phyloP scores from a whole-genome alignment of 2,888 invertebrate species.

The Aporophyla nigra region DNA sequence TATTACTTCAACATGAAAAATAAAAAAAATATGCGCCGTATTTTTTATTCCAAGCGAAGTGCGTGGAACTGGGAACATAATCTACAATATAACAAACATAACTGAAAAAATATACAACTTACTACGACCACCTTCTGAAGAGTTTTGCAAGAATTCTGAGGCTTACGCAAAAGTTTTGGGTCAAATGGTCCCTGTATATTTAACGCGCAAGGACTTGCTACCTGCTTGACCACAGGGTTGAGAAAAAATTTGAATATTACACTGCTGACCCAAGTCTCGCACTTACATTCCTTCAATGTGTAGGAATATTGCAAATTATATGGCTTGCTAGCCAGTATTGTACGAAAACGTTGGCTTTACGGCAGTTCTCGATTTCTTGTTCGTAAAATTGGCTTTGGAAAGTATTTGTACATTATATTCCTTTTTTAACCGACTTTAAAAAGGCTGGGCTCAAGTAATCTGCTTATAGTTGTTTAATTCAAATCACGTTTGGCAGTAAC shows the following conservation, averaged over 20 bases:
- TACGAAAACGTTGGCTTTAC: not conserved
- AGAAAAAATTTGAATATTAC: constrained; percentile 23
- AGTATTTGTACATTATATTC: too few species aligned
- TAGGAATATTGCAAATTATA: constrained; percentile 17
- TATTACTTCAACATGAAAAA: too few species aligned
- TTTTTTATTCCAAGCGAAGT: constrained; percentile 25
- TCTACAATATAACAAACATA: not conserved
- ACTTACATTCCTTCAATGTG: constrained; percentile 3
- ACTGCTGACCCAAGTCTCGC: not conserved
- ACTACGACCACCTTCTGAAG: constrained; percentile 25
- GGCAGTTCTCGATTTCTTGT: not conserved
- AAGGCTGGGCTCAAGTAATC: too few species aligned
- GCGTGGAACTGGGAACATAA: constrained; percentile 19
- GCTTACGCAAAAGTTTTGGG: constrained; percentile 58
- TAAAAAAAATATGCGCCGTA: not conserved
- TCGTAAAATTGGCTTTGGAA: constrained; percentile 10
- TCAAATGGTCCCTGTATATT: constrained; percentile 49
- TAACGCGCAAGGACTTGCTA: constrained; percentile 25
- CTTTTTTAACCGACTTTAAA: too few species aligned
- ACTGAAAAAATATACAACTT: constrained; percentile 24
- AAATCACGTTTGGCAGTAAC: too few species aligned
- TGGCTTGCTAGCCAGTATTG: not conserved
- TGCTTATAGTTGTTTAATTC: too few species aligned
- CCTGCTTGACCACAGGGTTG: constrained; percentile 47
- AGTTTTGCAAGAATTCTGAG: constrained; percentile 37